A percentile compares a stretch with the other conserved stretches of the same genome.
phyloP scores from a whole-genome alignment of 1,140 invertebrate species.

The Drosophila azteca region DNA sequence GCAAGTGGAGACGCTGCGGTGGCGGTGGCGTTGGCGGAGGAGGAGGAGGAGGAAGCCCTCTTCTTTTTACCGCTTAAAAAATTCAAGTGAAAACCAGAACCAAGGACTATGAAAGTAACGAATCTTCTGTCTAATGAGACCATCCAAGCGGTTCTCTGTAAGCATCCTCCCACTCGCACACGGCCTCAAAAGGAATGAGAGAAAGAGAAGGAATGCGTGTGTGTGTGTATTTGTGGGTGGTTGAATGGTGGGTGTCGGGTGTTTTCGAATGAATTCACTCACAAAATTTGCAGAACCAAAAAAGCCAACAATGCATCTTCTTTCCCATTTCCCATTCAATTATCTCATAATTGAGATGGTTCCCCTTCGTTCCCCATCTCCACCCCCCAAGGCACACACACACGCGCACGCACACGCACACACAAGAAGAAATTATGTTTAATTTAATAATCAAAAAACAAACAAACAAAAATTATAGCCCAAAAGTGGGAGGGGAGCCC shows the following conservation, averaged over 20 bases:
- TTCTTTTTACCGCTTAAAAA: constrained; percentile 9
- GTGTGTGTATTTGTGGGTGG: too few species aligned
- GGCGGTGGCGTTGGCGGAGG: not conserved
- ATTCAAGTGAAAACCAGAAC: constrained; percentile 60
- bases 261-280: too few species aligned
- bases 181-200: too few species aligned
- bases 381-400: not conserved
- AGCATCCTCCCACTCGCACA: not conserved
- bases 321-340: constrained; percentile 12
- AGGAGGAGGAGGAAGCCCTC: not conserved
- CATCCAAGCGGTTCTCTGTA: constrained; percentile 48
- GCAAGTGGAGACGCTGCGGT: constrained; percentile 61
- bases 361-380: not conserved
- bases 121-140: constrained; percentile 67
- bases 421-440: constrained; percentile 3
- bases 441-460: constrained; percentile 26
- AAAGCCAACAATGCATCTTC: not conserved
- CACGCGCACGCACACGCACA: not conserved
- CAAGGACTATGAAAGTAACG: constrained; percentile 66
- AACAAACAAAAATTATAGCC: constrained; percentile 10
- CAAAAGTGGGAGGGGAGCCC: not conserved
- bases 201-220: too few species aligned
- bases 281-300: not conserved
- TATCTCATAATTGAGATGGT: constrained; percentile 18
- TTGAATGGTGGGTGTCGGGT: too few species aligned